Base-by-base conservation (phyloP, 2,888 invertebrate genomes). In the Lasioglossum vierecki region DNA sequence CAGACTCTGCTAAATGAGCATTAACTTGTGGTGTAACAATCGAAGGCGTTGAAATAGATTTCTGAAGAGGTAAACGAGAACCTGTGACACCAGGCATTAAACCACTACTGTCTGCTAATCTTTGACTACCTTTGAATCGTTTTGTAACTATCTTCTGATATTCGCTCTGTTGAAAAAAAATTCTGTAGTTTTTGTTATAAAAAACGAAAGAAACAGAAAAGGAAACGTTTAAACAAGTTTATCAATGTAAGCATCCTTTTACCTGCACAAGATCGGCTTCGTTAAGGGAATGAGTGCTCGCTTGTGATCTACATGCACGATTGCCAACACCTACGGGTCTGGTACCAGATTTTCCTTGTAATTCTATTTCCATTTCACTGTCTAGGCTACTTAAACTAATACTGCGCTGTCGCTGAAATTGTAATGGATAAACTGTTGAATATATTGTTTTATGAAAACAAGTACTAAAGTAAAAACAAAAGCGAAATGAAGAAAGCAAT, bases 41-140 rank as follows among this genome's bases (percentile, higher is more conserved):
- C 89, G 98, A 98, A 76, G 98, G 98, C 77, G 98, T 98, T 30
- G 98, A 98, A 82, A 98, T 97, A 76, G 98, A 98, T 95, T 98
- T 98, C 95, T 98, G 98, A 77, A 98, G 96, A 82, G 98, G 98
- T 92, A 98, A 96, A 39, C 98, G 96, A 78, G 97, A 93, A 76
- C 96, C 89, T 96, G 96, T 92, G 96, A 95, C 95, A 96, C 92
- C 91, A 94, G 94, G 94, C 93, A 95, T 92, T 90, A 95, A 90
- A 83, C 93, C 91, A 78, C 91, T 92, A 84, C 92, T 93, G 86
- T 95, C 94, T 73, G 93, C 93, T 87, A 94, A 89, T 88, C 96
- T 96, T 92, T 96, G 96, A 89, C 88, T 92, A 88, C 91, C 92
- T 77, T 96, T 94, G 71, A 79, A 84, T 76, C 84, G 79, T 93